Evolutionary conservation across 2,113 vertebrate genomes (phyloP).

Genomic region (Syngnathus scovelli): DNA sequence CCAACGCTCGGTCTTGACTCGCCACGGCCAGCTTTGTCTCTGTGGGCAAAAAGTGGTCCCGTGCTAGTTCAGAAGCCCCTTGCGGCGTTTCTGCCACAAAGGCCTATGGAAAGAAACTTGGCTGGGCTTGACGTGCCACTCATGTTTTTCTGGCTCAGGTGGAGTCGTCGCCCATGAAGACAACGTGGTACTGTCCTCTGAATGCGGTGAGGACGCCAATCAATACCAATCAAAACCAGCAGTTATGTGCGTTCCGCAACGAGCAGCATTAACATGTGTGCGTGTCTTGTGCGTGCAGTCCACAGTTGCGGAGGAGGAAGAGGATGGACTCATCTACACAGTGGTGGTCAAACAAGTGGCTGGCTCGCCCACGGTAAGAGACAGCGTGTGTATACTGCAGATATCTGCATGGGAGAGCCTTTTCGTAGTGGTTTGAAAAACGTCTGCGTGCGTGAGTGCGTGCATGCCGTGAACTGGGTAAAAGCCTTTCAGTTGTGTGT

Average conservation of each 20-base stretch:
- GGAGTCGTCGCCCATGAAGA: constrained; percentile 72
- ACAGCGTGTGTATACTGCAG: too few relatives aligned
- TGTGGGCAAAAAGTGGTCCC: too few relatives aligned
- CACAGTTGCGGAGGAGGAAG: constrained; percentile 75
- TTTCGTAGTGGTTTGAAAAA: too few relatives aligned
- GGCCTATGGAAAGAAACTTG: too few relatives aligned
- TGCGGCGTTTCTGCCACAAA: too few relatives aligned
- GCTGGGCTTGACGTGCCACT: too few relatives aligned
- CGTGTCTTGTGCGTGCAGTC: constrained; percentile 31
- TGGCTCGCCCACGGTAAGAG: constrained; percentile 44
- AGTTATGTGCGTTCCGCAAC: too few relatives aligned
- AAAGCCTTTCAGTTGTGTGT: not conserved
- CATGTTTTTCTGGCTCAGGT: constrained; percentile 44
- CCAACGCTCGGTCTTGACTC: constrained; percentile 29
- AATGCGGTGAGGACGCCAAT: constrained; percentile 67
- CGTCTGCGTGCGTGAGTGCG: too few relatives aligned
- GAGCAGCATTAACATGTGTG: too few relatives aligned
- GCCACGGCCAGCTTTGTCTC: not conserved
- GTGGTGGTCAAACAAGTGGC: constrained; percentile 69
- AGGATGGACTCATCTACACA: constrained; percentile 77
- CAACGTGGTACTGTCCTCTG: constrained; percentile 77
- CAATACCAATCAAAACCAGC: too few relatives aligned
- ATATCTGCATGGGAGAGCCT: too few relatives aligned
- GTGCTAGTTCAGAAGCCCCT: too few relatives aligned
- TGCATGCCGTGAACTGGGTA: not conserved